Percentiles rank a stretch among this genome's conserved stretches.
Conservation (phyloP, 2,113 vertebrate species). For the Synodontis membranacea region DNA sequence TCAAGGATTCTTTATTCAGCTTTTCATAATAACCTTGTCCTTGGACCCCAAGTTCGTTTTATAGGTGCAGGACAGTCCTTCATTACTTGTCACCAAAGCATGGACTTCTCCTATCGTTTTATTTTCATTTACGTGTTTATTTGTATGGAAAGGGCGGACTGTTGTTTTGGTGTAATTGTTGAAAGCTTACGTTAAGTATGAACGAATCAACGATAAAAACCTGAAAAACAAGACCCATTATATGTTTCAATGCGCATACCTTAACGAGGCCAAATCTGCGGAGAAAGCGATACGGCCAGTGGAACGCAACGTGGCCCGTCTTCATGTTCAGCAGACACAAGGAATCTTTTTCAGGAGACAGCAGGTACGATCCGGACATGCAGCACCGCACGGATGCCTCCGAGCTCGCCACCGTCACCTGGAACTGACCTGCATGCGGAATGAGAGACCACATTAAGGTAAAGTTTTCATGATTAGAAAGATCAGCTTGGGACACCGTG, state of each 20-base stretch:
- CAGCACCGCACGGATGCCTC: slow-evolving; percentile 76
- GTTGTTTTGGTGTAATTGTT: neutral
- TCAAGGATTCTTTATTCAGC: too few species aligned
- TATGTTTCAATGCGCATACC: slow-evolving; percentile 66
- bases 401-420: slow-evolving; percentile 74
- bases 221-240: neutral
- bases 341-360: slow-evolving; percentile 68
- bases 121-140: neutral
- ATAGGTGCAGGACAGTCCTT: neutral
- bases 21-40: neutral
- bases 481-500: neutral
- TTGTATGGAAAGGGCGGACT: neutral
- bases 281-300: slow-evolving; percentile 83
- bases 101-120: neutral
- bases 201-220: neutral
- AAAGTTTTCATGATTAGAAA: neutral
- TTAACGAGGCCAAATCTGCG: slow-evolving; percentile 84
- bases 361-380: slow-evolving; percentile 76
- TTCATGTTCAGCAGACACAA: slow-evolving; percentile 68
- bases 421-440: slow-evolving; percentile 68
- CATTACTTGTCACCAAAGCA: neutral
- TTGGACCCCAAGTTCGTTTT: neutral
- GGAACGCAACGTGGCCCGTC: slow-evolving; percentile 64
- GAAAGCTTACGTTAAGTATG: neutral
- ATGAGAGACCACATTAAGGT: neutral